Evolutionary conservation across 2,888 invertebrate species (phyloP).

Genomic region (Neoascia interrupta): DNA sequence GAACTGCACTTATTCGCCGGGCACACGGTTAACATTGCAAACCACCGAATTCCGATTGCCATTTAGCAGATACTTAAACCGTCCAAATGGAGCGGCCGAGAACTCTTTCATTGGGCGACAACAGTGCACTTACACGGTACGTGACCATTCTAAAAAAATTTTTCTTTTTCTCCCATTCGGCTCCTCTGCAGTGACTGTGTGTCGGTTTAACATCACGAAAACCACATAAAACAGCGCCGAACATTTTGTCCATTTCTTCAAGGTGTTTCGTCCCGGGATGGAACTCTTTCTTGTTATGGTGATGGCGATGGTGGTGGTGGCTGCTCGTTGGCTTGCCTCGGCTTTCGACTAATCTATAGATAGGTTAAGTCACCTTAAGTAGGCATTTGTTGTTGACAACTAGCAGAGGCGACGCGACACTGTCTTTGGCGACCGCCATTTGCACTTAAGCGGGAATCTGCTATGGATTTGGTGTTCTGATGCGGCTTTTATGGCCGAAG

Average conservation of each 20-base stretch:
- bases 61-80: constrained; percentile 68
- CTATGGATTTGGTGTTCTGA: background rate
- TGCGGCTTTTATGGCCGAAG: constrained; percentile 19
- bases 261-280: constrained; percentile 16
- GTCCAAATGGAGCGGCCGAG: constrained; percentile 48
- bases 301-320: constrained; percentile 26
- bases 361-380: constrained; percentile 69
- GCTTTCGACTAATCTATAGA: constrained; percentile 64
- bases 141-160: constrained; percentile 39
- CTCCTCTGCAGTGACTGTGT: background rate
- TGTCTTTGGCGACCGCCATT: constrained; percentile 53
- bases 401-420: constrained; percentile 52
- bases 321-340: constrained; percentile 64
- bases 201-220: constrained; percentile 66
- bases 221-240: constrained; percentile 69
- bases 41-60: constrained; percentile 62
- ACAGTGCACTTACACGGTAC: constrained; percentile 64
- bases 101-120: constrained; percentile 34
- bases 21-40: constrained; percentile 22
- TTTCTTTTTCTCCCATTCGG: background rate
- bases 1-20: constrained; percentile 8
- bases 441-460: constrained; percentile 53
- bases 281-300: background rate
- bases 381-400: constrained; percentile 70
- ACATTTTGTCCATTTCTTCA: constrained; percentile 59